phyloP scores from a whole-genome alignment of 2,888 invertebrate species.

The Meteorus colon region DNA sequence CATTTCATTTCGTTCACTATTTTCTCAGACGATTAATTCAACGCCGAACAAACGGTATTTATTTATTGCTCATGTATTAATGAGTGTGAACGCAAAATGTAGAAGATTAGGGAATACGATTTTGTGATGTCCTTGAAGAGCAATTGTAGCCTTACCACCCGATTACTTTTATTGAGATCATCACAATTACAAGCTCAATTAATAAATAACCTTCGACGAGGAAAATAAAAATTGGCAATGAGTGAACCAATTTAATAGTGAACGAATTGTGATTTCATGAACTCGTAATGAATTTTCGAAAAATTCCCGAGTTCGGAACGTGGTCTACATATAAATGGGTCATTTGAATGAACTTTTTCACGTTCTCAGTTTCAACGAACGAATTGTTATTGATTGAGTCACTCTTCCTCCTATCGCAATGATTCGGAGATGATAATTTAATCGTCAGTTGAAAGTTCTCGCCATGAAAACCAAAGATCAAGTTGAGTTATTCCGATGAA shows the following conservation, averaged over 20 bases:
- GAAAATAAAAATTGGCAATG: too few species aligned
- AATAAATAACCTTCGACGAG: too few species aligned
- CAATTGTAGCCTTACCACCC: not conserved
- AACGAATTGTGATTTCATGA: not conserved
- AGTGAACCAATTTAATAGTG: too few species aligned
- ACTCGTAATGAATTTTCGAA: not conserved
- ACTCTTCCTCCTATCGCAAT: conserved; percentile 27
- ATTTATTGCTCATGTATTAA: not conserved
- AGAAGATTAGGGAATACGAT: not conserved
- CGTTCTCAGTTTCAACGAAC: not conserved
- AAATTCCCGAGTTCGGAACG: not conserved
- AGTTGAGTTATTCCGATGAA: conserved; percentile 11
- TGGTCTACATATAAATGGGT: not conserved
- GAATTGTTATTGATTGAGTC: not conserved
- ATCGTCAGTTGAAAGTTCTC: conserved; percentile 16
- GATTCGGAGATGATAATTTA: conserved; percentile 19
- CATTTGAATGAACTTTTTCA: not conserved
- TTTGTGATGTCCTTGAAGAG: not conserved
- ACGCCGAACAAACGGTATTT: not conserved
- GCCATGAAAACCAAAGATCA: conserved; percentile 38
- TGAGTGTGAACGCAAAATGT: not conserved
- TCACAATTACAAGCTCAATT: not conserved
- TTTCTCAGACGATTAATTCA: not conserved
- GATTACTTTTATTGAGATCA: not conserved
- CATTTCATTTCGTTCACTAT: not conserved